Evolutionary conservation across 2,888 invertebrate genomes (phyloP).

Genomic region (Anaspis maculata): DNA sequence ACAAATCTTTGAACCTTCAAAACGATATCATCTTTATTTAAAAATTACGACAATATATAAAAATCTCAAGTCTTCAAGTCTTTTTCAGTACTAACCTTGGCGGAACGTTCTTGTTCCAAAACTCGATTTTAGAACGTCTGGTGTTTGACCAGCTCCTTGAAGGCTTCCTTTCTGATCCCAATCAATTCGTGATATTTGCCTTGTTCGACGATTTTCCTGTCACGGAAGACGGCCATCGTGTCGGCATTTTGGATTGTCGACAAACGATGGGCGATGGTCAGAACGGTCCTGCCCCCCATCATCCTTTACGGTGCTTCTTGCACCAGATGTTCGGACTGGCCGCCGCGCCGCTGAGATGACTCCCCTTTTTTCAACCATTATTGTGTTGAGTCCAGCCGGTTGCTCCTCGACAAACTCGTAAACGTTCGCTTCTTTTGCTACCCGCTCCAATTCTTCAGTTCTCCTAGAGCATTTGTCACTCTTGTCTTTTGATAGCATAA

Average conservation of each 20-base stretch:
- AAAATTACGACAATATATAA: no score
- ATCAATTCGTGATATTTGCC: constrained; percentile 58
- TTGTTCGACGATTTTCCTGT: constrained; percentile 71
- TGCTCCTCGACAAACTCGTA: constrained; percentile 63
- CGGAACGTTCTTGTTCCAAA: no score
- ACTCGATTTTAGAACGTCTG: no score
- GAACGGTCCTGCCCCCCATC: constrained; percentile 75
- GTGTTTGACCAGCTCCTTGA: constrained; percentile 74
- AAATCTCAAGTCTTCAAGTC: no score
- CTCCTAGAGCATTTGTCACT: no score
- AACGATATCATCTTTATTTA: no score
- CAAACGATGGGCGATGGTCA: constrained; percentile 89
- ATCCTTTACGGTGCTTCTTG: constrained; percentile 83
- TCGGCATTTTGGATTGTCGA: constrained; percentile 89
- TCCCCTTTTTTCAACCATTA: constrained; percentile 88
- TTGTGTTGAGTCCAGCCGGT: constrained; percentile 68
- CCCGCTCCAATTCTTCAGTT: constrained; percentile 50
- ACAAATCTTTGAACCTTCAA: no score
- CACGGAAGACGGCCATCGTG: constrained; percentile 78
- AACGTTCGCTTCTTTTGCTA: constrained; percentile 78
- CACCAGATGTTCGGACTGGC: constrained; percentile 82
- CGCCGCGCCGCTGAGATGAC: no score
- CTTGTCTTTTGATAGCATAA: no score
- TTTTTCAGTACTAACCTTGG: no score
- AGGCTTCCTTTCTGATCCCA: constrained; percentile 57